A percentile compares a stretch with the other conserved stretches of the same genome.
Conservation (phyloP, 1,140 invertebrate genomes). For the Lasioglossum baleicum region DNA sequence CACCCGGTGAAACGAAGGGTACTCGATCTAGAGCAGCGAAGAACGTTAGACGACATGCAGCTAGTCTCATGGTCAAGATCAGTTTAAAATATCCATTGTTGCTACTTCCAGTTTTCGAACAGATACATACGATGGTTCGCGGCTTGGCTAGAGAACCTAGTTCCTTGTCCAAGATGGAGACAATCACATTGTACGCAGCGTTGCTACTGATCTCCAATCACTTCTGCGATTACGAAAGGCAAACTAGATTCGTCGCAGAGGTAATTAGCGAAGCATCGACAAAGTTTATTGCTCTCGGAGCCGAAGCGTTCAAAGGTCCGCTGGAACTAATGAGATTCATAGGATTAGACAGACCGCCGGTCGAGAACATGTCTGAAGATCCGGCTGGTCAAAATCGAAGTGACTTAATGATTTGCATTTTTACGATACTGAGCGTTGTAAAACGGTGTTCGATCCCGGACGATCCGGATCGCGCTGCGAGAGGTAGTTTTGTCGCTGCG, state of each 20-base stretch:
- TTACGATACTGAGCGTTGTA: slow-evolving; percentile 89
- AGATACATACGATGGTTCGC: slow-evolving; percentile 85
- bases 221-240: slow-evolving; percentile 92
- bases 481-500: slow-evolving; percentile 90
- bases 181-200: slow-evolving; percentile 88
- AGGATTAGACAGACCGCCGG: slow-evolving; percentile 86
- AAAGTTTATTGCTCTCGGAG: slow-evolving; percentile 83
- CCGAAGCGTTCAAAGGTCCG: slow-evolving; percentile 82
- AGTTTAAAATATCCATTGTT: slow-evolving; percentile 91
- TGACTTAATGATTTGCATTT: slow-evolving; percentile 85
- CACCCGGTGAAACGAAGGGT: slow-evolving; percentile 81
- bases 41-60: slow-evolving; percentile 92
- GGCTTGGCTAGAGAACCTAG: slow-evolving; percentile 76
- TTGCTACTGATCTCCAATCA: slow-evolving; percentile 92
- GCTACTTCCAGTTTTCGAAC: slow-evolving; percentile 91
- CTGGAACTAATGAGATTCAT: slow-evolving; percentile 88
- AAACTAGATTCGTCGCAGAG: slow-evolving; percentile 90
- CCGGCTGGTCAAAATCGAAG: slow-evolving; percentile 82
- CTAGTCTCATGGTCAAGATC: slow-evolving; percentile 93
- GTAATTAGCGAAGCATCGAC: slow-evolving; percentile 83
- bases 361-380: slow-evolving; percentile 83
- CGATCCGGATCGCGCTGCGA: slow-evolving; percentile 87
- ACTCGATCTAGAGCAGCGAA: slow-evolving; percentile 87
- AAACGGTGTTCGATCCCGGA: slow-evolving; percentile 92
- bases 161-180: slow-evolving; percentile 91